Percentiles rank a stretch among this genome's conserved stretches.
Evolutionary conservation across 2,888 invertebrate genomes (phyloP).

Genomic region (Syritta pipiens): DNA sequence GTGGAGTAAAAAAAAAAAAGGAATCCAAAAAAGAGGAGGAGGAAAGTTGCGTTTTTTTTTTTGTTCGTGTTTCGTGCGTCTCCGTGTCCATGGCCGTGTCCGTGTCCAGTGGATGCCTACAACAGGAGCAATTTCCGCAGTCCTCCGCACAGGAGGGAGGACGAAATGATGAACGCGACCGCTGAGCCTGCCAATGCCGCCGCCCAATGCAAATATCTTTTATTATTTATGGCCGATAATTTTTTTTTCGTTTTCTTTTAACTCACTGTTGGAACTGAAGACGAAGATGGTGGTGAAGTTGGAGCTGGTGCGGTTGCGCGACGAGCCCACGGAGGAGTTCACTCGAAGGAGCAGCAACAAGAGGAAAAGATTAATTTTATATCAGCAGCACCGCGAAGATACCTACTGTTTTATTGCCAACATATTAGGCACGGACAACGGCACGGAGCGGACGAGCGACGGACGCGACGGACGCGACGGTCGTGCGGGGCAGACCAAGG

Average conservation of each 20-base stretch:
- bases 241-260: not conserved
- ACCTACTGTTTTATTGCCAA: slow-evolving; percentile 75
- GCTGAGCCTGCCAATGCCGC: slow-evolving; percentile 57
- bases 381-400: slow-evolving; percentile 63
- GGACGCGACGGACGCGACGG: slow-evolving; percentile 19
- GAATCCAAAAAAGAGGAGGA: not conserved
- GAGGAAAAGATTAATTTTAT: slow-evolving; percentile 64
- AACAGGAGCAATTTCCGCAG: slow-evolving; percentile 53
- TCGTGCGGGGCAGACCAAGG: slow-evolving; percentile 70
- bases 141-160: slow-evolving; percentile 15
- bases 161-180: slow-evolving; percentile 55
- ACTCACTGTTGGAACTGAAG: not conserved
- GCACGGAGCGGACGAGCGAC: slow-evolving; percentile 15
- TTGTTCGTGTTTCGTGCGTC: slow-evolving; percentile 4
- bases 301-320: slow-evolving; percentile 34
- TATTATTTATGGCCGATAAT: slow-evolving; percentile 73
- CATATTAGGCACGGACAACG: slow-evolving; percentile 73
- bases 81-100: not conserved
- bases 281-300: too few species aligned
- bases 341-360: slow-evolving; percentile 7
- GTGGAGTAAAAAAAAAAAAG: slow-evolving; percentile 1
- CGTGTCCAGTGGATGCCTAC: not conserved
- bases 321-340: not conserved
- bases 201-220: slow-evolving; percentile 72
- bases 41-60: not conserved